Conservation (phyloP, 2,113 vertebrate genomes). For the Pseudorasbora parva region DNA sequence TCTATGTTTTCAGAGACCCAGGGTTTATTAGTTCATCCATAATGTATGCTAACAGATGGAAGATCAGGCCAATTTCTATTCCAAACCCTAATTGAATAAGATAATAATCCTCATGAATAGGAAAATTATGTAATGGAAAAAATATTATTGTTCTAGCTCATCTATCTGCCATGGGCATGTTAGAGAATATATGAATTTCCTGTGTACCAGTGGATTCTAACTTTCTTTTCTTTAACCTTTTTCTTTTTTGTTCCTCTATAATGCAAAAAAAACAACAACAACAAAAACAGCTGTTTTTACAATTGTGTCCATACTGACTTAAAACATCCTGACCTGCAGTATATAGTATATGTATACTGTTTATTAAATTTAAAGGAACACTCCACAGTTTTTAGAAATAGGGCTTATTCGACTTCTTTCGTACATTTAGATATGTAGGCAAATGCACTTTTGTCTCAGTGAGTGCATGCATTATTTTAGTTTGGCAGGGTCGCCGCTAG, state of each 20-base stretch:
- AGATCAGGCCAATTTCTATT: not conserved
- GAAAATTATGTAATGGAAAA: not conserved
- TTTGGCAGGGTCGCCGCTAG: too few relatives aligned
- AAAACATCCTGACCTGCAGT: not conserved
- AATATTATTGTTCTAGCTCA: conserved; percentile 9
- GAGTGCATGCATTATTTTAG: too few relatives aligned
- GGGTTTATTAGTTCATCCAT: not conserved
- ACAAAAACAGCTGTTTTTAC: not conserved
- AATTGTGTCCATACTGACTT: not conserved
- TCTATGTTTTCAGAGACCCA: not conserved
- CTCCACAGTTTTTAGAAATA: too few relatives aligned
- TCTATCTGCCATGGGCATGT: not conserved
- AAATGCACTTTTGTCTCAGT: too few relatives aligned
- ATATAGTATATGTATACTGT: not conserved
- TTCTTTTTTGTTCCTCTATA: not conserved
- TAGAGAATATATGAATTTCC: not conserved
- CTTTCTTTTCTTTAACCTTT: not conserved
- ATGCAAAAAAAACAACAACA: too few relatives aligned
- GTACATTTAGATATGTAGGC: too few relatives aligned
- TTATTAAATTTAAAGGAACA: not conserved
- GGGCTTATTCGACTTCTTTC: too few relatives aligned
- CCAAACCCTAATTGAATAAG: conserved; percentile 3
- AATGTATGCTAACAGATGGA: not conserved
- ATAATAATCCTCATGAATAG: not conserved
- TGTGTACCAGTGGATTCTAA: not conserved